Conservation (phyloP, 2,797 vertebrate species). For the Synaphobranchus kaupii region DNA sequence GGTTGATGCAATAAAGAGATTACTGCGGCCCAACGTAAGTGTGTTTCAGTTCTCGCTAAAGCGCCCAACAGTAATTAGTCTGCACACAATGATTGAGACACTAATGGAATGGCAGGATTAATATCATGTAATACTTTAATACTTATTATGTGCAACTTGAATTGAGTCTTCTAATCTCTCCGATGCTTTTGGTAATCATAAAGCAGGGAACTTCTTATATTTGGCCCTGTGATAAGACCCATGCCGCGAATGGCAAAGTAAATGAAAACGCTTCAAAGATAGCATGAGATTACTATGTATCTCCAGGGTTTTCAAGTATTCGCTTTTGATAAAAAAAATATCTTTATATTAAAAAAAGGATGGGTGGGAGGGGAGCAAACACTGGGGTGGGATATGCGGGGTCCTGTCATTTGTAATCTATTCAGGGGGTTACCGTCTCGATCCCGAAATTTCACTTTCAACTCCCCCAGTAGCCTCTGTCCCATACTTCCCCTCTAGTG, state of each 20-base stretch:
- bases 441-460: constrained; percentile 61
- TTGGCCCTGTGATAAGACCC: constrained; percentile 89
- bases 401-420: constrained; percentile 73
- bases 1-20: constrained; percentile 98
- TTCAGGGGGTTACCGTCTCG: constrained; percentile 68
- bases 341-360: constrained; percentile 77
- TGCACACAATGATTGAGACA: constrained; percentile 84
- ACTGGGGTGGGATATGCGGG: constrained; percentile 3
- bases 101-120: constrained; percentile 96
- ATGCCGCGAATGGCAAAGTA: constrained; percentile 87
- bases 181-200: constrained; percentile 89
- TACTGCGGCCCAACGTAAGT: constrained; percentile 95
- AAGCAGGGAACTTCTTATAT: constrained; percentile 90
- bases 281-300: constrained; percentile 89
- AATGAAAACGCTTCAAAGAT: constrained; percentile 92
- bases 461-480: background rate
- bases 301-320: constrained; percentile 80
- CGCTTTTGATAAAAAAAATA: constrained; percentile 78
- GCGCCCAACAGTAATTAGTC: constrained; percentile 89
- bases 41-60: constrained; percentile 80
- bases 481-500: background rate
- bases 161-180: constrained; percentile 92
- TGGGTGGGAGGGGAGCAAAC: constrained; percentile 35
- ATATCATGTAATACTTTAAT: constrained; percentile 99
- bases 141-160: constrained; percentile 96